Percentiles rank a stretch among this genome's conserved stretches.
Conservation (phyloP, 2,113 vertebrate species). For the Martes martes region DNA sequence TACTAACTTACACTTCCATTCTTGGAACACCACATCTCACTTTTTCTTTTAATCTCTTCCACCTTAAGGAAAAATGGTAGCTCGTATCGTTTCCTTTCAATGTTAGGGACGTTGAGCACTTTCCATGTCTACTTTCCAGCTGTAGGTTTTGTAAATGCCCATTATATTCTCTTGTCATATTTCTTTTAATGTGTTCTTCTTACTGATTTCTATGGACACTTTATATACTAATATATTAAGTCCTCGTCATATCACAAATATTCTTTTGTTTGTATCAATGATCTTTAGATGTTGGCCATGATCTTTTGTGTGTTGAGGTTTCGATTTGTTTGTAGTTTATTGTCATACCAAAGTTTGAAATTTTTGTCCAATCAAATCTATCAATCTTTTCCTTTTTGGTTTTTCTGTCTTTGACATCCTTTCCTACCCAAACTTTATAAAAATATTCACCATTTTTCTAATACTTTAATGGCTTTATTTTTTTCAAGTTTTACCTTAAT, state of each 20-base stretch:
- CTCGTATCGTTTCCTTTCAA: neutral
- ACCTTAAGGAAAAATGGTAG: neutral
- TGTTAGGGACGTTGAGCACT: too few species aligned
- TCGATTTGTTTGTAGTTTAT: neutral
- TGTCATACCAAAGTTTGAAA: neutral
- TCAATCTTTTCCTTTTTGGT: neutral
- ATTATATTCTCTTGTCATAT: neutral
- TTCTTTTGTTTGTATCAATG: neutral
- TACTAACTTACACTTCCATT: neutral
- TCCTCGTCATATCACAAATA: neutral
- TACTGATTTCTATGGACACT: neutral
- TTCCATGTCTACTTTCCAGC: neutral
- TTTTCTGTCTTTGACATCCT: neutral
- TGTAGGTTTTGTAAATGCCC: neutral
- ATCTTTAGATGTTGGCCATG: neutral
- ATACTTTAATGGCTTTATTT: neutral
- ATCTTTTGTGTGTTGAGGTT: neutral
- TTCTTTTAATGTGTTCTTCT: slow-evolving; percentile 18
- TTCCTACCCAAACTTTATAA: neutral
- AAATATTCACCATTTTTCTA: neutral
- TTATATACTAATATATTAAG: neutral
- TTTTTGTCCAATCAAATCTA: neutral
- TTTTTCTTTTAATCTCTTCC: neutral
- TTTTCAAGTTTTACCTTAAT: neutral
- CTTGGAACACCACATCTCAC: neutral